A percentile compares a stretch with the other conserved stretches of the same genome.
Evolutionary conservation across 2,888 invertebrate genomes (phyloP).

Genomic region (Hydriomena furcata): DNA sequence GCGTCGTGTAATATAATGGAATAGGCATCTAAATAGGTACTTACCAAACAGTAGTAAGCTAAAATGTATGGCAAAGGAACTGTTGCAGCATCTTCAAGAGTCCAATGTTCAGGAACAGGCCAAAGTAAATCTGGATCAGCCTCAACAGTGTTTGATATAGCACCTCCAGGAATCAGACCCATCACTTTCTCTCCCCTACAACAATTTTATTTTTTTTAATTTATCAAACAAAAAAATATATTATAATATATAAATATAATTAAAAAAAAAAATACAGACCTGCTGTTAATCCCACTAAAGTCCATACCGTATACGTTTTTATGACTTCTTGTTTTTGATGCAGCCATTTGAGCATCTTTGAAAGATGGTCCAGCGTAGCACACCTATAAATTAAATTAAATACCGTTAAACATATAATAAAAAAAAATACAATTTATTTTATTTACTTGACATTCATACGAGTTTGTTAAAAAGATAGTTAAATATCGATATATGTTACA

Average conservation of each 20-base stretch:
- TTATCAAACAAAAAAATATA: too few relatives aligned
- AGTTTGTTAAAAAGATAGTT: too few relatives aligned
- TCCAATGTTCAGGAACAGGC: conserved; percentile 87
- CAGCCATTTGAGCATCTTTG: conserved; percentile 41
- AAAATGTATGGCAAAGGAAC: conserved; percentile 84
- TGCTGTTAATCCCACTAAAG: conserved; percentile 48
- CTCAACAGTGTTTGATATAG: conserved; percentile 80
- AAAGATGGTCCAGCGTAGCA: conserved; percentile 44
- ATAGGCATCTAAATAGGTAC: conserved; percentile 7
- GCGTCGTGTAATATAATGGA: too few relatives aligned
- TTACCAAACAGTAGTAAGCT: conserved; percentile 51
- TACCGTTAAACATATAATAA: too few relatives aligned
- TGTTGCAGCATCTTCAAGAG: conserved; percentile 87
- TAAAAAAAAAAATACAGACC: too few relatives aligned
- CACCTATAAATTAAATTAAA: conserved; percentile 37
- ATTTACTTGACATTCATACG: too few relatives aligned
- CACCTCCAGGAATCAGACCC: conserved; percentile 81
- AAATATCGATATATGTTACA: too few relatives aligned
- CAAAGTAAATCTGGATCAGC: conserved; percentile 79
- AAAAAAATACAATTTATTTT: too few relatives aligned
- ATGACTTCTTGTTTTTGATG: conserved; percentile 29
- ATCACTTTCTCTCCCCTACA: conserved; percentile 80
- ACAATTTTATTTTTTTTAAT: too few relatives aligned
- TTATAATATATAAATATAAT: too few relatives aligned
- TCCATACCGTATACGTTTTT: conserved; percentile 44